Base-by-base conservation (phyloP, 1,140 invertebrate genomes). In the Megathymus violae region DNA sequence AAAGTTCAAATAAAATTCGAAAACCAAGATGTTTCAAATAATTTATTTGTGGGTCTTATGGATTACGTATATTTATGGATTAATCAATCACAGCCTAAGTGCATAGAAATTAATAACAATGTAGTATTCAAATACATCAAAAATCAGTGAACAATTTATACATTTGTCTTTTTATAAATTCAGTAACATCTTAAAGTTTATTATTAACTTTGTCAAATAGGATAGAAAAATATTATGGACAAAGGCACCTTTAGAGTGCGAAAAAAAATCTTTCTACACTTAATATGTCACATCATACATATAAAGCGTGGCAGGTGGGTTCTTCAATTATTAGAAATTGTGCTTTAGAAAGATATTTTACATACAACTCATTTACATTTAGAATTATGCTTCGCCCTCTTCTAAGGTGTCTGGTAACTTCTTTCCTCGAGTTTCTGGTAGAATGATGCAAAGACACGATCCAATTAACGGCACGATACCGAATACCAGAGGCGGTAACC, bases 401-500 rank as follows among this genome's bases (percentile, higher is more conserved):
- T 88, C 81, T 67, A 92, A 69, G 1, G 89, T 91, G 47, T 91
- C 87, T 0, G 91, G 88, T 4, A 92, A 70, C 69, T 85, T 85
- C 54, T 77, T 89, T 9, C 89, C 91, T 17, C 89, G 69, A 0
- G 91, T 92, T 34, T 92, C 96, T 0, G 96, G 96, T 36, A 97
- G 78, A 1, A 95, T 74, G 0, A 96, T 68, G 10, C 93, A 93
- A 0, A 95, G 88, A 0, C 92, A 40, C 1, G 95, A 93, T 3
- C 94, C 94, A 6, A 95, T 64, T 0, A 95, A 62, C 0, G 95
- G 93, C 6, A 94, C 77, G 0, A 92, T 66, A 4, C 95, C 96
- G 78, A 96, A 96, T 27, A 95, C 91, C 1, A 94, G 63, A 0
- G 96, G 93, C 0, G 96, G 95, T 19, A 96, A 64, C 92, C 92